Percentiles rank a stretch among this genome's conserved stretches.
Evolutionary conservation across 1,140 invertebrate genomes (phyloP).

Genomic region (Chrysomallon squamiferum): DNA sequence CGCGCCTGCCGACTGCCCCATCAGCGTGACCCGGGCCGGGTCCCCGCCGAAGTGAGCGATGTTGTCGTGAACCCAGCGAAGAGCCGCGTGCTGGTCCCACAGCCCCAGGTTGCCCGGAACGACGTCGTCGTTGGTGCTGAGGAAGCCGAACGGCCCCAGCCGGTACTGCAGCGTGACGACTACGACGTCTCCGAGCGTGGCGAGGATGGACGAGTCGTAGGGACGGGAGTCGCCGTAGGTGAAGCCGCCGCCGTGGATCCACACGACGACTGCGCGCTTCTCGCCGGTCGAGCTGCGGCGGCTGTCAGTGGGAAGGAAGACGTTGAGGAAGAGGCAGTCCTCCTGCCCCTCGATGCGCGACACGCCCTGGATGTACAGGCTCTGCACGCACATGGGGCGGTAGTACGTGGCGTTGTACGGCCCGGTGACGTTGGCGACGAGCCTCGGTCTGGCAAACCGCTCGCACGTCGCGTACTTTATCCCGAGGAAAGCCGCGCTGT

Average conservation of each 20-base stretch:
- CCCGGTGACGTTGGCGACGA: too few relatives aligned
- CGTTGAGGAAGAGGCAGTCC: conserved; percentile 43
- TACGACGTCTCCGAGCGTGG: conserved; percentile 59
- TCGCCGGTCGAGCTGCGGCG: too few relatives aligned
- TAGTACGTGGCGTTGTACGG: not conserved
- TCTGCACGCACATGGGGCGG: not conserved
- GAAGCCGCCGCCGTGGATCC: conserved; percentile 34
- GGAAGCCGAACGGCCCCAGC: conserved; percentile 64
- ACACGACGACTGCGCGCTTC: conserved; percentile 25
- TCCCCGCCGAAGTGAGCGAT: conserved; percentile 79
- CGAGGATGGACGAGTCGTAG: conserved; percentile 45
- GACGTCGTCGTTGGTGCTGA: conserved; percentile 65
- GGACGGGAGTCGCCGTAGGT: conserved; percentile 32
- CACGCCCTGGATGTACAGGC: not conserved
- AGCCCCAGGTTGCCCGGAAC: conserved; percentile 39
- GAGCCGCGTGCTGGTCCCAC: conserved; percentile 56
- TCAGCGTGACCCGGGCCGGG: conserved; percentile 69
- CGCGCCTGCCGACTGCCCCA: conserved; percentile 90
- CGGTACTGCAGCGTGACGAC: conserved; percentile 68
- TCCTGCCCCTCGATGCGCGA: conserved; percentile 5
- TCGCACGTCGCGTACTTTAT: too few relatives aligned
- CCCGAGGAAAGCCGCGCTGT: too few relatives aligned
- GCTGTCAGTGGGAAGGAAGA: conserved; percentile 17
- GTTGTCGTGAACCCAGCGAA: conserved; percentile 78
- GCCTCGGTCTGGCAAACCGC: too few relatives aligned